Base-by-base conservation (phyloP, 1,140 invertebrate genomes). In the Hycleus phaleratus region DNA sequence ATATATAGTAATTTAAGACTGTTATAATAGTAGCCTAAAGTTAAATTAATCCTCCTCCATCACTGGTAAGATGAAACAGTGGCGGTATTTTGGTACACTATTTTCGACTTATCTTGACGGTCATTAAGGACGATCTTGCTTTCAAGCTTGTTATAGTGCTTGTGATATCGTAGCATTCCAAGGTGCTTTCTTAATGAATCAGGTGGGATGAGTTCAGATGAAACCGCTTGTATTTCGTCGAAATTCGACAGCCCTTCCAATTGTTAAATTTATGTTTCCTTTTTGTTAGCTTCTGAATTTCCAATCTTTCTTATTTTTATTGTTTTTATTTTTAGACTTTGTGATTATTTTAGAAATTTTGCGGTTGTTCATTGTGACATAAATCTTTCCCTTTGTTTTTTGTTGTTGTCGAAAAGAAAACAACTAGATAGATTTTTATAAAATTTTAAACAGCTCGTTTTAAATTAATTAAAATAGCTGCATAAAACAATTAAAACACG, bases 81-180 rank as follows among this genome's bases (percentile, higher is more conserved):
- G 60, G 62, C 62, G 59, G 68, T 66, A 69, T 69, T 64, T 61
- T 61, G 60, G 61, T 68, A 69, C 68, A 69, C 63, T 64, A 68
- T 64, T 69, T 69, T 69, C 61, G 68, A 69, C 68, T 69, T 69
- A 69, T 69, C 68, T 69, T 54, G 47, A 24, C 54, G 49, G 60
- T 68, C 66, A 68, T 68, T 68, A 68, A 68, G 60, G 55, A 68
- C 58, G 64, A 68, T 68, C 66, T 68, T 59, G 61, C 58, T 61
- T 50, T 51, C 56, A 55, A 52, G 52, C 59, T 64, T 63, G 64
- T 66, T 66, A 59, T 43, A 53, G 18, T 59, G 63, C 54, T 49
- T 58, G 57, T 59, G 62, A 66, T 66, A 68, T 55, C 64, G 59
- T 63, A 60, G 59, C 61, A 59, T 65, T 63, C 62, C 54, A 52